phyloP scores from a whole-genome alignment of 1,140 invertebrate species.

The Riptortus pedestris region DNA sequence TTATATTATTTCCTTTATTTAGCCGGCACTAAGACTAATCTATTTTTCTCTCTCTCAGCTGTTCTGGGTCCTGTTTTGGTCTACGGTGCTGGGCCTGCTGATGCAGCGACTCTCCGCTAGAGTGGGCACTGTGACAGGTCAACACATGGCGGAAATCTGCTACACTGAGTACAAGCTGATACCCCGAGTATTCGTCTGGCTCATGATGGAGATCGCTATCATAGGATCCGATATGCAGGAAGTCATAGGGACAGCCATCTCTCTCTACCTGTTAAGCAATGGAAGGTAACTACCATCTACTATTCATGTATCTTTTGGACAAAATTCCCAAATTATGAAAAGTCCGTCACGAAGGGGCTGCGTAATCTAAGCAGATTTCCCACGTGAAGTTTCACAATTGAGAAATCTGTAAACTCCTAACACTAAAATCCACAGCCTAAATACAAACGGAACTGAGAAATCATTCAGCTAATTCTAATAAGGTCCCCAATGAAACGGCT shows the following conservation, averaged over 20 bases:
- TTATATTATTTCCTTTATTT: too few species aligned
- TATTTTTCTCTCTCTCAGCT: too few species aligned
- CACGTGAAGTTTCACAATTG: too few species aligned
- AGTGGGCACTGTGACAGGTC: constrained; percentile 72
- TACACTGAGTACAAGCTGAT: constrained; percentile 63
- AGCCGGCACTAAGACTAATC: too few species aligned
- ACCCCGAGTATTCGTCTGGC: constrained; percentile 73
- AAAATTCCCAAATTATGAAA: too few species aligned
- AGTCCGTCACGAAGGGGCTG: too few species aligned
- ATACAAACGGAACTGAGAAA: too few species aligned
- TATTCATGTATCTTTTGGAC: background rate
- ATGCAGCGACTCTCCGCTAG: constrained; percentile 80
- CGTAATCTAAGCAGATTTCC: too few species aligned
- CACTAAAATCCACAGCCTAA: too few species aligned
- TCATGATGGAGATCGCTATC: constrained; percentile 91
- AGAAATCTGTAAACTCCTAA: too few species aligned
- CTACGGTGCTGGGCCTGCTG: constrained; percentile 74
- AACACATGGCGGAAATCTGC: constrained; percentile 74
- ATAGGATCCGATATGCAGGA: constrained; percentile 92
- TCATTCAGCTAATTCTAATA: too few species aligned
- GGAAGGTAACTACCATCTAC: constrained; percentile 55
- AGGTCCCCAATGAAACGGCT: too few species aligned
- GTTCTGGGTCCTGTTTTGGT: constrained; percentile 76
- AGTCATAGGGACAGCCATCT: constrained; percentile 84
- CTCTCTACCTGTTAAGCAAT: constrained; percentile 78